Percentiles rank a stretch among this genome's conserved stretches.
Conservation (phyloP, 1,140 invertebrate species). For the Yoshiicerus persimilis region DNA sequence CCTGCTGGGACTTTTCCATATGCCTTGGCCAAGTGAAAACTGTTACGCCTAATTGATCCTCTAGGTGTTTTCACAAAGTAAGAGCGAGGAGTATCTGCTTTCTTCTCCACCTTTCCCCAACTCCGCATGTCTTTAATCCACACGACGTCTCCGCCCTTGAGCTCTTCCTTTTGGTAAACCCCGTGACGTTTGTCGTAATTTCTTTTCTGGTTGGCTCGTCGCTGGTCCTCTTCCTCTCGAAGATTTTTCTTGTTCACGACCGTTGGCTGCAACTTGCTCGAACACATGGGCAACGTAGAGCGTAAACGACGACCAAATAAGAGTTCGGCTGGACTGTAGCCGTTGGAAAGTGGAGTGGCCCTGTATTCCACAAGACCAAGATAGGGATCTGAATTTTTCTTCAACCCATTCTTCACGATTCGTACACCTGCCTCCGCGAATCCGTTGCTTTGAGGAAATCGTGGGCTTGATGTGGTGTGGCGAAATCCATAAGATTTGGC, state of each 20-base stretch:
- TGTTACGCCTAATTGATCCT: neutral
- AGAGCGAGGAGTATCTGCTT: slow-evolving; percentile 29
- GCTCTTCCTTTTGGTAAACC: neutral
- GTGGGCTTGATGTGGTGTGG: neutral
- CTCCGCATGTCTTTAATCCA: slow-evolving; percentile 44
- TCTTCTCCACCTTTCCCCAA: slow-evolving; percentile 31
- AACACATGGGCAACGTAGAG: neutral
- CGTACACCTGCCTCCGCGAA: neutral
- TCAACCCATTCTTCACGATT: neutral
- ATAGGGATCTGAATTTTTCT: neutral
- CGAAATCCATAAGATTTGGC: neutral
- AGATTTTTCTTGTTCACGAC: neutral
- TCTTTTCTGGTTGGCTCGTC: slow-evolving; percentile 31
- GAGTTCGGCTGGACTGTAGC: slow-evolving; percentile 24
- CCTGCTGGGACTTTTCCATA: too few relatives aligned
- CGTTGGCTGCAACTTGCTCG: neutral
- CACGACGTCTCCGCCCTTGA: slow-evolving; percentile 24
- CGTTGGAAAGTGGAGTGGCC: slow-evolving; percentile 13
- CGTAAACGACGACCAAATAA: neutral
- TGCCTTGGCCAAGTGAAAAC: neutral
- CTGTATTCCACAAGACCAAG: slow-evolving; percentile 19
- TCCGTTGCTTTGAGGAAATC: neutral
- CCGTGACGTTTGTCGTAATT: slow-evolving; percentile 38
- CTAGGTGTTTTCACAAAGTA: slow-evolving; percentile 29
- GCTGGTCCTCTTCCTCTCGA: slow-evolving; percentile 15